phyloP scores from a whole-genome alignment of 1,140 invertebrate species.

The Bombus impatiens region DNA sequence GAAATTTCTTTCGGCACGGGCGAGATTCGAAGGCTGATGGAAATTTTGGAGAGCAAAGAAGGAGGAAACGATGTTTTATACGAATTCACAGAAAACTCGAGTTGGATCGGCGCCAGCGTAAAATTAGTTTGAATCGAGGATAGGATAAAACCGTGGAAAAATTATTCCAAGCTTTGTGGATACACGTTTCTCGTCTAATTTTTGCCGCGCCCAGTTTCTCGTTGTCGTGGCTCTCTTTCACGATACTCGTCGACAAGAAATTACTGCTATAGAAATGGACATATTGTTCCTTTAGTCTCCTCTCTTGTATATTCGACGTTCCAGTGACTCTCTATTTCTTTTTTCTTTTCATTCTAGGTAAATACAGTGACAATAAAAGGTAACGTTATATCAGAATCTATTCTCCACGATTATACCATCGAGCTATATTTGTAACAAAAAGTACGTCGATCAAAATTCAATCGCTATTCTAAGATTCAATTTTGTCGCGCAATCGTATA shows the following conservation, averaged over 20 bases:
- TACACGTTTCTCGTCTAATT: neutral
- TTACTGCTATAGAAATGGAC: neutral
- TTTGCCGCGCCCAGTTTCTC: neutral
- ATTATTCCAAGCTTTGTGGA: slow-evolving; percentile 7
- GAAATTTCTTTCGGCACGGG: neutral
- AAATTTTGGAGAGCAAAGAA: neutral
- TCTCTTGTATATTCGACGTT: neutral
- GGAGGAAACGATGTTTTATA: slow-evolving; percentile 4
- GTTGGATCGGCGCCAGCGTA: slow-evolving; percentile 36
- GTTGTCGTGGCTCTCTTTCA: too few relatives aligned
- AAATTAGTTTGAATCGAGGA: slow-evolving; percentile 42
- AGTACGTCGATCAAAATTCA: too few relatives aligned
- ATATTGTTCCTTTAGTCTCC: neutral
- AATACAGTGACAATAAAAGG: neutral
- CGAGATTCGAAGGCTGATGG: neutral
- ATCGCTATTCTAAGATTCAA: too few relatives aligned
- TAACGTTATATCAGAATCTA: too few relatives aligned
- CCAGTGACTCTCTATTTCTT: neutral
- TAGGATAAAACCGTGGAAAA: slow-evolving; percentile 22
- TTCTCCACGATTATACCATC: too few relatives aligned
- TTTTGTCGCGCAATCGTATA: too few relatives aligned
- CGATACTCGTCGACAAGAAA: neutral
- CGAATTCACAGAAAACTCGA: neutral
- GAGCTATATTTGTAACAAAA: too few relatives aligned
- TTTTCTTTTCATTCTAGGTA: neutral